Evolutionary conservation across 2,797 vertebrate species (phyloP).

Genomic region (Ispidina picta): DNA sequence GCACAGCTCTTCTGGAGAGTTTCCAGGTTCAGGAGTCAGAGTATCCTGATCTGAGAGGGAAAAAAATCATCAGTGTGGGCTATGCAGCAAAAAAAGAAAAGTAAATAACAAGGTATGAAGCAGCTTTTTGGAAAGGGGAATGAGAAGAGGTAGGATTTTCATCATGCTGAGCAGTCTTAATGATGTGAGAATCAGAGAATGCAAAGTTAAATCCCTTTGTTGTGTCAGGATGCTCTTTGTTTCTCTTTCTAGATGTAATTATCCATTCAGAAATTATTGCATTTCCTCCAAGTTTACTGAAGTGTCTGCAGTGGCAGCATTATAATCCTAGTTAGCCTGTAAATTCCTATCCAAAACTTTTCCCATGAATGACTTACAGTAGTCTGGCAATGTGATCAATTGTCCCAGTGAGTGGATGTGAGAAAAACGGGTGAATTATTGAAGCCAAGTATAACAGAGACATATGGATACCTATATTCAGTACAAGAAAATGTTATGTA

Average conservation of each 20-base stretch:
- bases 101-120: background rate
- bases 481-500: conserved; percentile 32
- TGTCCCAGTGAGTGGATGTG: background rate
- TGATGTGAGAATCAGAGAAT: background rate
- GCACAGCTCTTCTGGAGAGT: background rate
- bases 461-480: background rate
- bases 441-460: conserved; percentile 27
- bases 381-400: background rate
- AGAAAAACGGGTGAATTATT: conserved; percentile 21
- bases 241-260: background rate
- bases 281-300: background rate
- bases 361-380: background rate
- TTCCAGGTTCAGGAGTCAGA: background rate
- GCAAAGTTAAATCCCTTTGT: background rate
- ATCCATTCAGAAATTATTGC: background rate
- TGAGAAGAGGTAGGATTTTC: background rate
- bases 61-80: rapidly evolving
- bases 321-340: background rate
- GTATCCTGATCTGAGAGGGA: background rate
- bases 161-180: background rate
- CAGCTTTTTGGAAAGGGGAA: background rate
- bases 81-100: too few relatives aligned
- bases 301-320: background rate
- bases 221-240: background rate
- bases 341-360: background rate